phyloP scores from a whole-genome alignment of 2,888 invertebrate genomes.

The Aporophyla nigra region DNA sequence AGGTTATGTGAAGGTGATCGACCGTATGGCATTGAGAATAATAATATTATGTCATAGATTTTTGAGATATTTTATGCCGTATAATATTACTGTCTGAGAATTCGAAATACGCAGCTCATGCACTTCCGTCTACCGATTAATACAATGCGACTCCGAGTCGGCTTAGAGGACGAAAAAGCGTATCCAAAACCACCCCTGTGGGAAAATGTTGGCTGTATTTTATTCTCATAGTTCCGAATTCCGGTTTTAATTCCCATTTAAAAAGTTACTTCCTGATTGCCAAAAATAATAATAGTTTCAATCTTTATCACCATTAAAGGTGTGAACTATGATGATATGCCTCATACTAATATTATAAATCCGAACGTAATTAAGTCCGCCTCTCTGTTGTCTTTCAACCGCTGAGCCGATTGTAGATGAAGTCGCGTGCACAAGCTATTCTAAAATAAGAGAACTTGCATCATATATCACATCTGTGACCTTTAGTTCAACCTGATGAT shows the following conservation, averaged over 20 bases:
- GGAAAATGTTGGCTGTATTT: not conserved
- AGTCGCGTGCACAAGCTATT: not conserved
- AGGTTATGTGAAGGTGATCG: constrained; percentile 19
- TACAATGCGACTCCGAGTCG: not conserved
- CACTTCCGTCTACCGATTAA: not conserved
- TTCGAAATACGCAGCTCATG: constrained; percentile 1
- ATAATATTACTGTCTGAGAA: not conserved
- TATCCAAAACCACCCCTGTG: not conserved
- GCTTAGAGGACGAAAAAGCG: not conserved
- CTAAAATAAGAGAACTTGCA: not conserved
- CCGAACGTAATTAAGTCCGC: too few species aligned
- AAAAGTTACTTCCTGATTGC: not conserved
- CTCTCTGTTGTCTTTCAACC: not conserved
- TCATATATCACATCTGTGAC: not conserved
- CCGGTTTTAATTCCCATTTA: not conserved
- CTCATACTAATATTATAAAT: not conserved
- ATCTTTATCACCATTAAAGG: not conserved
- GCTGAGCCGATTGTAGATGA: too few species aligned
- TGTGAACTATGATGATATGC: not conserved
- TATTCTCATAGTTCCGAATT: not conserved
- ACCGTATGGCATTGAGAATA: constrained; percentile 12
- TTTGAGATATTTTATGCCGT: not conserved
- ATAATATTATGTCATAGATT: constrained; percentile 16
- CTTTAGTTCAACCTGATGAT: constrained; percentile 6
- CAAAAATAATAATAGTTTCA: not conserved